Conservation (phyloP, 2,113 vertebrate species). For the Cephalophus harveyi region DNA sequence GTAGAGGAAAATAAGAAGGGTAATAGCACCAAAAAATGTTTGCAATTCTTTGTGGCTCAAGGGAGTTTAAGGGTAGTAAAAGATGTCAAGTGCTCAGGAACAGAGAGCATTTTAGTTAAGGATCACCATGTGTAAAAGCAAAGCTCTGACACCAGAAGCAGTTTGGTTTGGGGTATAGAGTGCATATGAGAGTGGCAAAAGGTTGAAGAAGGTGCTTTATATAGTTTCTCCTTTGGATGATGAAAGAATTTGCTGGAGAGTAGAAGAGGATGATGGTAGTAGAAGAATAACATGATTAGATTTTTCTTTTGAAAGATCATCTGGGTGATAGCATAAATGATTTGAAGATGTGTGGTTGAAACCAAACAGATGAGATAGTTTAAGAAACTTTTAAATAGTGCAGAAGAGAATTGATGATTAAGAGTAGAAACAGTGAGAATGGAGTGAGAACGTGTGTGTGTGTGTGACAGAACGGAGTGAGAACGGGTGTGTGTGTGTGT, state of each 20-base stretch:
- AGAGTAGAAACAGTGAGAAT: not conserved
- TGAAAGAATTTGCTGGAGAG: not conserved
- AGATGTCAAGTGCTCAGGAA: not conserved
- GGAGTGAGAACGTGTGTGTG: not conserved
- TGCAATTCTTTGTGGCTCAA: not conserved
- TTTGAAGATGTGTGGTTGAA: not conserved
- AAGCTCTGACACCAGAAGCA: not conserved
- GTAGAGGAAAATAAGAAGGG: not conserved
- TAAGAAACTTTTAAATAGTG: not conserved
- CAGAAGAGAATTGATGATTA: not conserved
- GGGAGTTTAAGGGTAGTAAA: slow-evolving; percentile 8
- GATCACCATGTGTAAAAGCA: not conserved
- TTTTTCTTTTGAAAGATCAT: not conserved
- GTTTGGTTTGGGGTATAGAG: not conserved
- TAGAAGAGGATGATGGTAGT: not conserved
- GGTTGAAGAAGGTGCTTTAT: not conserved
- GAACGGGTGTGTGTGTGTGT: not conserved
- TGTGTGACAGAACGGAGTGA: not conserved
- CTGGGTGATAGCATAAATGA: not conserved
- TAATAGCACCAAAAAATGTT: not conserved
- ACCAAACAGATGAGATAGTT: not conserved
- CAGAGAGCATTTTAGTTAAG: not conserved
- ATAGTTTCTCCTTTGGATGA: not conserved
- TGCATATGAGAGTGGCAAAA: not conserved
- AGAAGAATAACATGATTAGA: not conserved